Conservation (phyloP, 2,113 vertebrate genomes). For the Poecilia latipinna region DNA sequence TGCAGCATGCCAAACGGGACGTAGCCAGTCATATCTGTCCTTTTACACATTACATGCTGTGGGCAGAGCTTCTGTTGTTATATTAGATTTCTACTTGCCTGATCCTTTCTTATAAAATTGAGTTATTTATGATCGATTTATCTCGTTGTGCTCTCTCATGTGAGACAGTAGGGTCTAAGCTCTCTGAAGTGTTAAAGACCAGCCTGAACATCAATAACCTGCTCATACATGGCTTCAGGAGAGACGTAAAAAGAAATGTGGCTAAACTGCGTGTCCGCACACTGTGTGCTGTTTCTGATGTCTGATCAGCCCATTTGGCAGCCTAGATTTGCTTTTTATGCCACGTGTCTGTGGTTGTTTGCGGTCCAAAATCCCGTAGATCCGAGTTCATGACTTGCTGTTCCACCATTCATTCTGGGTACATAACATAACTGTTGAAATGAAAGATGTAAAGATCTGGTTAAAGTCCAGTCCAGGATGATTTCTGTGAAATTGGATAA, state of each 20-base stretch:
- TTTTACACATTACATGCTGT: background rate
- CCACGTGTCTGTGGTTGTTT: background rate
- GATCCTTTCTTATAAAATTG: background rate
- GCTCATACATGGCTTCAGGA: background rate
- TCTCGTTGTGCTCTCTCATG: background rate
- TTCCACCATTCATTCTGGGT: too few species aligned
- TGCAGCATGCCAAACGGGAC: constrained; percentile 14
- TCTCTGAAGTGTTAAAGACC: background rate
- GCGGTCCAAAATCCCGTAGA: too few species aligned
- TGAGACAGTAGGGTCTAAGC: background rate
- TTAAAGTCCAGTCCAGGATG: background rate
- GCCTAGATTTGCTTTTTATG: background rate
- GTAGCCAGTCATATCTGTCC: background rate
- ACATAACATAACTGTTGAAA: background rate
- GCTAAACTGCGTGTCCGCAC: background rate
- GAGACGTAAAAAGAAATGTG: background rate
- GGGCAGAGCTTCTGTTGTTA: background rate
- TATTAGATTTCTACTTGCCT: background rate
- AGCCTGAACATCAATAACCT: background rate
- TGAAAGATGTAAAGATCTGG: background rate
- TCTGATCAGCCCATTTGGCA: background rate
- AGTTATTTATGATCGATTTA: background rate
- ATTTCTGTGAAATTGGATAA: background rate
- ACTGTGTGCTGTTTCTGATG: too few species aligned
- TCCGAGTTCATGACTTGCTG: too few species aligned